phyloP scores from a whole-genome alignment of 2,797 vertebrate genomes.

The Peromyscus eremicus region DNA sequence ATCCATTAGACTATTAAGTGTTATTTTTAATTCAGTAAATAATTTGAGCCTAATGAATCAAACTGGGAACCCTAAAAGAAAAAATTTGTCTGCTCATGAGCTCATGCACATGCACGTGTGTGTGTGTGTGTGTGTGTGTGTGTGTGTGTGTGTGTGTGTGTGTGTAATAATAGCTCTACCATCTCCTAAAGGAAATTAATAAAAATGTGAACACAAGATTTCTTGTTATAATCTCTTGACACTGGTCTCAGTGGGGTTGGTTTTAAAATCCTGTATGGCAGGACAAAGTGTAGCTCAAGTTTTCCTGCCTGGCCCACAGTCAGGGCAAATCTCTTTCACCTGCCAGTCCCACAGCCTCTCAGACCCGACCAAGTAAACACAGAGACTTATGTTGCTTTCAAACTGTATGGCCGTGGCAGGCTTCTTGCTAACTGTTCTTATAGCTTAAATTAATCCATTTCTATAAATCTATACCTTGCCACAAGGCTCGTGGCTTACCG shows the following conservation, averaged over 20 bases:
- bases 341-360: no score
- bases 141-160: not conserved
- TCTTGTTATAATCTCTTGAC: not conserved
- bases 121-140: not conserved
- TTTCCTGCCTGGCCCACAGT: no score
- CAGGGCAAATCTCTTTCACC: no score
- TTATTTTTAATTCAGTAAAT: slow-evolving; percentile 53
- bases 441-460: no score
- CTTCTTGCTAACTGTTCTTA: no score
- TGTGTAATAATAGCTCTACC: not conserved
- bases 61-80: slow-evolving; percentile 15
- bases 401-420: no score
- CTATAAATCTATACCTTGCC: no score
- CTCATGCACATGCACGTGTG: not conserved
- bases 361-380: no score
- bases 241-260: not conserved
- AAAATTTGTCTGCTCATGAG: not conserved
- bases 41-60: slow-evolving; percentile 35
- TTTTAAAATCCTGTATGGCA: not conserved
- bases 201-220: not conserved
- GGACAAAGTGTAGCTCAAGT: no score
- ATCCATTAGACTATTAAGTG: not conserved
- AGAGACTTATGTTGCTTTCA: no score
- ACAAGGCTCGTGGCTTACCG: no score
- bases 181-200: slow-evolving; percentile 27